Evolutionary conservation across 2,888 invertebrate genomes (phyloP).

Genomic region (Cristatella mucedo): DNA sequence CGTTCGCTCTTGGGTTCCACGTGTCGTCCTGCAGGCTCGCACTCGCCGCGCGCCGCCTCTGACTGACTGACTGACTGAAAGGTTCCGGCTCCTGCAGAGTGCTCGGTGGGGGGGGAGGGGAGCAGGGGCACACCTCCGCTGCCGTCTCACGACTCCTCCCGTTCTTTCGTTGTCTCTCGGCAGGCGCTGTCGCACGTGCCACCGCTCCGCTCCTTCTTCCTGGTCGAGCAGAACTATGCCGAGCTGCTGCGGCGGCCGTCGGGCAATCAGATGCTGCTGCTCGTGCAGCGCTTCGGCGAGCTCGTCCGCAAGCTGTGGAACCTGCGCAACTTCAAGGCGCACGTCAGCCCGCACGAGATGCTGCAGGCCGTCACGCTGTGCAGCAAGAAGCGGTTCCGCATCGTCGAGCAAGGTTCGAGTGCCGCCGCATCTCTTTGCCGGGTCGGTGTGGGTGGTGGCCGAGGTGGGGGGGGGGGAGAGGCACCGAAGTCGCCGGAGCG

Average conservation of each 20-base stretch:
- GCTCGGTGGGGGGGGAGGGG: too few relatives aligned
- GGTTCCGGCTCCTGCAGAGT: too few relatives aligned
- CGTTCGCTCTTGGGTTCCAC: too few relatives aligned
- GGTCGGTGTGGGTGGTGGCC: too few relatives aligned
- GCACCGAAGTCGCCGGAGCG: too few relatives aligned
- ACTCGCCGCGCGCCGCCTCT: too few relatives aligned
- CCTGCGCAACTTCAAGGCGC: slow-evolving; percentile 93
- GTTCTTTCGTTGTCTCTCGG: too few relatives aligned
- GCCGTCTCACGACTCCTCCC: too few relatives aligned
- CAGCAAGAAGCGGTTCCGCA: slow-evolving; percentile 91
- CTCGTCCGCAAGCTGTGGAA: slow-evolving; percentile 95
- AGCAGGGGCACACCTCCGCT: too few relatives aligned
- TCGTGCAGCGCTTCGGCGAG: slow-evolving; percentile 77
- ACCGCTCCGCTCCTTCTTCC: slow-evolving; percentile 81
- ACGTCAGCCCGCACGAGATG: slow-evolving; percentile 99
- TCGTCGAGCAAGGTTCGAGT: slow-evolving; percentile 73
- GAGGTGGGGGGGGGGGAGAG: too few relatives aligned
- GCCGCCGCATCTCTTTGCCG: not conserved
- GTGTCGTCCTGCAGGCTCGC: too few relatives aligned
- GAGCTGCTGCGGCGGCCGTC: slow-evolving; percentile 70
- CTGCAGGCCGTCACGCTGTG: slow-evolving; percentile 89
- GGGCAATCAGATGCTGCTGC: slow-evolving; percentile 75
- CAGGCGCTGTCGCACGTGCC: slow-evolving; percentile 85
- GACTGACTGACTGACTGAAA: too few relatives aligned
- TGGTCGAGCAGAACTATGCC: slow-evolving; percentile 75